Base-by-base conservation (phyloP, 2,888 invertebrate genomes). In the Sussaba pulchella region DNA sequence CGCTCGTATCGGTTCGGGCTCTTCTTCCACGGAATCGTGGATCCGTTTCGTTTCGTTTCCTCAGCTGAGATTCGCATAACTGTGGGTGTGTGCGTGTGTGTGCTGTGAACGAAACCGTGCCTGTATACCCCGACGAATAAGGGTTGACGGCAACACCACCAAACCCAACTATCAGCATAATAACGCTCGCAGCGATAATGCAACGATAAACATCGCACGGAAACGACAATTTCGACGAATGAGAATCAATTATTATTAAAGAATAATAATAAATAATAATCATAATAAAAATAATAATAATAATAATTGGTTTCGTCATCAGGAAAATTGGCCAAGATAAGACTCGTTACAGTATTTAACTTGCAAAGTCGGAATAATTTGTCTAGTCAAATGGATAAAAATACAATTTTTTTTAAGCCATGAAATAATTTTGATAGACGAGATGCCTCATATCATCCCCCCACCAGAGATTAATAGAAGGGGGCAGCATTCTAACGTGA, bases 11-110 rank as follows among this genome's bases (percentile, higher is more conserved):
- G 87, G 84, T 78, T 57, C 83, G 86, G 86, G 31, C 31, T 57
- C 31, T 85, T 87, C 88, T 90, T 90, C 89, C 88, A 89, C 85
- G 88, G 89, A 91, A 91, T 91, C 91, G 89, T 91, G 88, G 85
- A 90, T 88, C 88, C 88, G 85, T 43, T 84, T 81, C 72, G 83
- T n/a, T n/a, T n/a, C n/a, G n/a, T n/a, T n/a, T n/a, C n/a, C n/a
- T n/a, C n/a, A n/a, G 66, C 10, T 50, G 59, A 78, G 78, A 43
- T 69, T 61, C 45, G 61, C 52, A 31, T 31, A 31, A 31, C 2
- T 31, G 31, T 31, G 31, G 31, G 31, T 6, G 31, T 6, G 31
- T 6, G 31, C n/a, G n/a, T n/a, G n/a, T n/a, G n/a, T n/a, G n/a
- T n/a, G n/a, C n/a, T n/a, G n/a, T n/a, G n/a, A n/a, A n/a, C n/a